Conservation (phyloP, 2,888 invertebrate genomes). For the Morinoia aosen region DNA sequence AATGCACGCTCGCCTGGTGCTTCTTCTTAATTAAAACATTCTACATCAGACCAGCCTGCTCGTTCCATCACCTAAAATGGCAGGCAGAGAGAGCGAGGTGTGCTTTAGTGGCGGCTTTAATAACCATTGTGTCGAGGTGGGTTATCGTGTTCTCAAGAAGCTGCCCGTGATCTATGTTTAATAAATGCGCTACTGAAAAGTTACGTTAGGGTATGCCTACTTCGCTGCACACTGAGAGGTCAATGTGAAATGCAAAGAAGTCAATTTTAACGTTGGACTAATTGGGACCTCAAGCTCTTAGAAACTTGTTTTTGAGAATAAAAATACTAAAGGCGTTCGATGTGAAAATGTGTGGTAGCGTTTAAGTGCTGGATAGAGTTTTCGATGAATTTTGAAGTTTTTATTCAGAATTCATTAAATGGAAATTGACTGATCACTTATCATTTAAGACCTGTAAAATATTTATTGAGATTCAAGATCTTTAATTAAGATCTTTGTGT, state of each 20-base stretch:
- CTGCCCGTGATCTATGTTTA: not conserved
- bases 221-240: not conserved
- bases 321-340: not conserved
- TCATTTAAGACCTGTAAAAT: no score
- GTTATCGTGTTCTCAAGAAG: not conserved
- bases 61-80: slow-evolving; percentile 9
- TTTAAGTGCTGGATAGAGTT: no score
- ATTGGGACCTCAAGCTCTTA: no score
- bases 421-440: no score
- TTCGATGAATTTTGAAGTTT: no score
- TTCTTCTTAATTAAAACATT: not conserved
- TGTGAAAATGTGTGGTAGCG: no score
- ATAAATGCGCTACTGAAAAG: not conserved
- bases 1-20: not conserved
- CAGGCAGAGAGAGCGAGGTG: not conserved
- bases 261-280: no score
- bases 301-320: not conserved
- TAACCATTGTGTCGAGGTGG: not conserved
- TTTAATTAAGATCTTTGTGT: no score
- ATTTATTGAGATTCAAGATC: not conserved
- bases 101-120: not conserved
- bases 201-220: not conserved
- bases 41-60: not conserved
- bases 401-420: no score
- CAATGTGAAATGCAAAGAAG: not conserved